phyloP scores from a whole-genome alignment of 2,888 invertebrate genomes.

The Dioctria rufipes region DNA sequence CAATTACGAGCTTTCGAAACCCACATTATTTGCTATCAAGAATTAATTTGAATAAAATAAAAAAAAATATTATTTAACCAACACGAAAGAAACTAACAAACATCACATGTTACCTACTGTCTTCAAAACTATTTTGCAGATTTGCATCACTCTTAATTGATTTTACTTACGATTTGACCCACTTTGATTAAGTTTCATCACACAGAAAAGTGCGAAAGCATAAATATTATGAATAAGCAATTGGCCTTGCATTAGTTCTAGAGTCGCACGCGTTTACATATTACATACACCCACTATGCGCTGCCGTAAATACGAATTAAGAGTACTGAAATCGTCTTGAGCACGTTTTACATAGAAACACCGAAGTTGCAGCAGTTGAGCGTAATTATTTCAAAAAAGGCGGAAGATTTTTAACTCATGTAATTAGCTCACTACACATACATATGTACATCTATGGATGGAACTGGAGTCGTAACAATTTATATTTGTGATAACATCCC shows the following conservation, averaged over 20 bases:
- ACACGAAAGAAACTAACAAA: neutral
- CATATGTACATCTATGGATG: neutral
- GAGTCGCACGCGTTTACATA: neutral
- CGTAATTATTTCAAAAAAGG: constrained; percentile 3
- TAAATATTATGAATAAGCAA: neutral
- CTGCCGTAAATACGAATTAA: neutral
- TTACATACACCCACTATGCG: constrained; percentile 11
- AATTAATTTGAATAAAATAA: no score
- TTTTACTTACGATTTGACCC: constrained; percentile 44
- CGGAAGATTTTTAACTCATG: constrained; percentile 37
- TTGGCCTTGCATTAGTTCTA: constrained; percentile 43
- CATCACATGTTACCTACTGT: constrained; percentile 2
- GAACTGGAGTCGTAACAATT: constrained; percentile 22
- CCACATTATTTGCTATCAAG: no score
- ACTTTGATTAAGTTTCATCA: constrained; percentile 44
- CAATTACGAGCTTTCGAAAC: no score
- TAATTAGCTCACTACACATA: constrained; percentile 15
- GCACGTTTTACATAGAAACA: neutral
- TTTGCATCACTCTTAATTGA: constrained; percentile 29
- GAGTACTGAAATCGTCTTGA: neutral
- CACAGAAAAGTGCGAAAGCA: constrained; percentile 18
- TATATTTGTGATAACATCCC: constrained; percentile 21
- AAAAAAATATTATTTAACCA: no score
- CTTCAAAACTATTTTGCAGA: constrained; percentile 16
- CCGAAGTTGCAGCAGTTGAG: neutral